A percentile compares a stretch with the other conserved stretches of the same genome.
phyloP scores from a whole-genome alignment of 2,113 vertebrate species.

The Theristicus caerulescens region DNA sequence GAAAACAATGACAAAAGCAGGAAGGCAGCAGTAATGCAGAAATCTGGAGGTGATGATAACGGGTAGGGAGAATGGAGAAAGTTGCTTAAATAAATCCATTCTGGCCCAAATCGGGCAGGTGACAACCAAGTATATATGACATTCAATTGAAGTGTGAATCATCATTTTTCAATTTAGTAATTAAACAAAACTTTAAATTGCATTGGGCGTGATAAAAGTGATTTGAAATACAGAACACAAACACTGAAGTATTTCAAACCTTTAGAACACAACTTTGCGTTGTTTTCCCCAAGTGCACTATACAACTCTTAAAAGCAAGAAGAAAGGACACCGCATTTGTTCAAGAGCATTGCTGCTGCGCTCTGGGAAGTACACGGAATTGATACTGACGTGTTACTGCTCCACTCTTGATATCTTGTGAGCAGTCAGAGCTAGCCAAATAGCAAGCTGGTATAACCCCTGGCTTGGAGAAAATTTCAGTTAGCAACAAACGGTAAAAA shows the following conservation, averaged over 20 bases:
- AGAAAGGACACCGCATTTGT: neutral
- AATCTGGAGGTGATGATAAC: conserved; percentile 38
- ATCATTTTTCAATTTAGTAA: neutral
- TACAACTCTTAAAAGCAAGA: neutral
- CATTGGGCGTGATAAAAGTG: neutral
- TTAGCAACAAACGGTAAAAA: neutral
- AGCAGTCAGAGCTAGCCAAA: neutral
- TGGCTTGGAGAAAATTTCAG: neutral
- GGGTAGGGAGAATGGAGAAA: neutral
- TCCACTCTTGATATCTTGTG: neutral
- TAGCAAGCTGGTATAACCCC: neutral
- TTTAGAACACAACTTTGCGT: neutral
- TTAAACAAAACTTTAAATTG: neutral
- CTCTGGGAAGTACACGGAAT: neutral
- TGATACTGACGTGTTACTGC: neutral
- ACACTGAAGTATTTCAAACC: neutral
- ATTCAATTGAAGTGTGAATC: neutral
- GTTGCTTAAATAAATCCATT: conserved; percentile 12
- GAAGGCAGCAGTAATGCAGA: conserved; percentile 37
- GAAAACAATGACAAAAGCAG: conserved; percentile 58
- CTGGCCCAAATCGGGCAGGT: neutral
- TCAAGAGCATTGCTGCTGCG: neutral
- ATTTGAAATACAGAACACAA: neutral
- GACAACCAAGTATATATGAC: neutral
- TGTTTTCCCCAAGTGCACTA: neutral